A percentile compares a stretch with the other conserved stretches of the same genome.
phyloP scores from a whole-genome alignment of 2,888 invertebrate species.

The Stomorhina lunata region DNA sequence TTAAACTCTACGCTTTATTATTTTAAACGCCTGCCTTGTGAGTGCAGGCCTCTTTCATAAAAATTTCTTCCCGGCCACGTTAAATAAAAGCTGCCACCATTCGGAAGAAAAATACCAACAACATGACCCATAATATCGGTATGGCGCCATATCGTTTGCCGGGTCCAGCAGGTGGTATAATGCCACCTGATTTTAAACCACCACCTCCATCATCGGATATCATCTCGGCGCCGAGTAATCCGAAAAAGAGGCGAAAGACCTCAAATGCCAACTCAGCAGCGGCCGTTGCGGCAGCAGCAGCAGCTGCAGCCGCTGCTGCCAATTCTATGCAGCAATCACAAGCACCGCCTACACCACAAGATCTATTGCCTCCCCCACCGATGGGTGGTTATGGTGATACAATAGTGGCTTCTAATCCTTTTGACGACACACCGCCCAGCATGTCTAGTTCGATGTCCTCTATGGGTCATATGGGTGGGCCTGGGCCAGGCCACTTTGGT shows the following conservation, averaged over 20 bases:
- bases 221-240: constrained; percentile 89
- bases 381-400: constrained; percentile 95
- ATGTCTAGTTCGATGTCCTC: constrained; percentile 82
- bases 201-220: constrained; percentile 84
- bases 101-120: constrained; percentile 79
- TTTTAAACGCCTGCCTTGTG: constrained; percentile 48
- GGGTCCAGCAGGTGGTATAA: constrained; percentile 83
- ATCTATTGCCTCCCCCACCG: constrained; percentile 89
- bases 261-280: constrained; percentile 83
- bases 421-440: constrained; percentile 91
- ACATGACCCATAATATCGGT: constrained; percentile 90
- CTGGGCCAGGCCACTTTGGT: constrained; percentile 75
- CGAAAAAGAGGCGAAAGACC: constrained; percentile 92
- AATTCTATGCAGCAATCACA: constrained; percentile 82
- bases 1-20: background rate
- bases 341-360: constrained; percentile 86
- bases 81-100: constrained; percentile 77
- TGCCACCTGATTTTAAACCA: constrained; percentile 87
- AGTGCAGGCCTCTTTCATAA: constrained; percentile 48
- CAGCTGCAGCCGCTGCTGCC: constrained; percentile 77
- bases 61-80: constrained; percentile 54
- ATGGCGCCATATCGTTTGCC: constrained; percentile 90
- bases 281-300: constrained; percentile 80
- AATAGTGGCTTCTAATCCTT: constrained; percentile 96
- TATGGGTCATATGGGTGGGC: constrained; percentile 83